Percentiles rank a stretch among this genome's conserved stretches.
Conservation (phyloP, 2,888 invertebrate genomes). For the Cerastis rubricosa region DNA sequence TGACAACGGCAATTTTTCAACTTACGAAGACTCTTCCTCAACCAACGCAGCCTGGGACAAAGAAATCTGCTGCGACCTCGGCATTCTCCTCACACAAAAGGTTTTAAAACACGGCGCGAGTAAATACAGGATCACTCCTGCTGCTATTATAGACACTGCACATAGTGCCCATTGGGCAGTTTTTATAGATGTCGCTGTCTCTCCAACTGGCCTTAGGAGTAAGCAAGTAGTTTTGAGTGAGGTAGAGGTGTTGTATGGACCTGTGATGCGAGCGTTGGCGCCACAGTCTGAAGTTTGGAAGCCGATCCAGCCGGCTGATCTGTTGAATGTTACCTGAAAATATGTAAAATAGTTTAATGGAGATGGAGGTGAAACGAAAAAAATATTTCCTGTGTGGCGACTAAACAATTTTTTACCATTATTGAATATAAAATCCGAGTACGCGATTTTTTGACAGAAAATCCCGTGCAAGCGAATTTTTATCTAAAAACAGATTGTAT, state of each 20-base stretch:
- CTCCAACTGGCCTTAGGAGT: slow-evolving; percentile 71
- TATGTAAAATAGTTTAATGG: background rate
- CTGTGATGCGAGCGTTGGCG: slow-evolving; percentile 79
- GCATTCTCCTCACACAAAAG: slow-evolving; percentile 73
- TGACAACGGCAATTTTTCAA: background rate
- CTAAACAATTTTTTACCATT: no score
- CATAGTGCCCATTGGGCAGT: slow-evolving; percentile 85
- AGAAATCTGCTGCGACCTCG: slow-evolving; percentile 79
- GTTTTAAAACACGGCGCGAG: slow-evolving; percentile 82
- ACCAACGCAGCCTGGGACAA: slow-evolving; percentile 84
- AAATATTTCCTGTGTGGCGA: no score
- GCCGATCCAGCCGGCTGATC: slow-evolving; percentile 86
- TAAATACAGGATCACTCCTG: slow-evolving; percentile 79
- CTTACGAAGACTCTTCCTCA: slow-evolving; percentile 74
- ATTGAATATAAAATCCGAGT: no score
- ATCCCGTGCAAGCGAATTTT: no score
- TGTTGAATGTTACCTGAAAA: slow-evolving; percentile 87
- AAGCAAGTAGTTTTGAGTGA: slow-evolving; percentile 76
- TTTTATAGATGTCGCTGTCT: slow-evolving; percentile 79
- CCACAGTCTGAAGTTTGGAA: slow-evolving; percentile 86
- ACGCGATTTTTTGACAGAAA: no score
- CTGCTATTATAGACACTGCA: slow-evolving; percentile 81
- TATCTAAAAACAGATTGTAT: no score
- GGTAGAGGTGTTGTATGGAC: slow-evolving; percentile 80
- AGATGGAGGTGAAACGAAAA: no score